Base-by-base conservation (phyloP, 2,113 vertebrate species). In the Sceloporus tristichus region DNA sequence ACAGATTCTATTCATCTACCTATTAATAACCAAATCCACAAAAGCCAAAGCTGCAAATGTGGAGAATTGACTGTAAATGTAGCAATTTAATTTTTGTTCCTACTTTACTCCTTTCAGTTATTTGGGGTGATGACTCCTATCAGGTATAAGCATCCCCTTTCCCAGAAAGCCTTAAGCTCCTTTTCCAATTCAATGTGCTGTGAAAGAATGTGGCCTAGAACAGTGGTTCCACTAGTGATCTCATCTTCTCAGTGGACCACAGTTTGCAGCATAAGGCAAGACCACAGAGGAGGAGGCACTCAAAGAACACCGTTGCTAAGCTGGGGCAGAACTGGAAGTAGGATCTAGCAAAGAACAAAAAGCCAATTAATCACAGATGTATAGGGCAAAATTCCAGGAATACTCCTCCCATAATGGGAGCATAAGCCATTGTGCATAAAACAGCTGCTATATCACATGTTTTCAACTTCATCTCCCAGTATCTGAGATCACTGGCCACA, bases 71-170 rank as follows among this genome's bases (percentile, higher is more conserved):
- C 34, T 87, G 1, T 88, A 92, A 80, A 94, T 87, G 86, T 92
- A 79, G 92, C 88, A 79, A 91, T 91, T 94, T 94, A 81, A 94
- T 95, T 95, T 89, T 85, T 88, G 62, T 85, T 0, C 0, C 82
- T 82, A 91, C 90, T 91, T 90, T 86, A 92, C 93, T 82, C 92
- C 91, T 92, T 90, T 87, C 85, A 92, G 91, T 90, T 84, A 91
- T 93, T 94, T 95, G 88, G 85, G 87, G 88, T 89, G 85, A 91
- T 89, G 53, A 87, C 87, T 93, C 94, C 85, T 94, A 92, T 94
- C 91, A 92, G 83, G 90, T 90, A 90, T 25, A 91, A 87, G 56
- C 77, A 54, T 71, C 91, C 62, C 80, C 88, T 89, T 68, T 5
- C 82, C 29, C 62, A 70, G 56, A 84, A 53, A 0, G 48, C 92